phyloP scores from a whole-genome alignment of 1,140 invertebrate genomes.

The Zaprionus vittiger region DNA sequence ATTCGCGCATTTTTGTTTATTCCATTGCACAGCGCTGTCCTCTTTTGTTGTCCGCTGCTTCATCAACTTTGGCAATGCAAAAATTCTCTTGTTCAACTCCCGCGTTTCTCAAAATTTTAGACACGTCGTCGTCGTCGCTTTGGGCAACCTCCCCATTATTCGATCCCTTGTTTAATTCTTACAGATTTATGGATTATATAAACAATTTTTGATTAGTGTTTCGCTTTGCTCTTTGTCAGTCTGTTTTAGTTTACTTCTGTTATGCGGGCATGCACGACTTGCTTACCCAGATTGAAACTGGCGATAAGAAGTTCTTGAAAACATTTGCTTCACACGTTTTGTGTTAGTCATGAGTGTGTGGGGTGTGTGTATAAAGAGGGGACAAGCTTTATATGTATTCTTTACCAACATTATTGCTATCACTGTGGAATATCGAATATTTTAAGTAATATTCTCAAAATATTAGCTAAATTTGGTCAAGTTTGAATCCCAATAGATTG shows the following conservation, averaged over 20 bases:
- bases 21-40: slow-evolving; percentile 42
- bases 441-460: not conserved
- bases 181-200: slow-evolving; percentile 79
- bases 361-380: slow-evolving; percentile 11
- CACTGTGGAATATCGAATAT: too few relatives aligned
- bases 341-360: slow-evolving; percentile 1
- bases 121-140: slow-evolving; percentile 47
- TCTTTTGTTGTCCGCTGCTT: slow-evolving; percentile 34
- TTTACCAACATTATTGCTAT: not conserved
- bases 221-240: slow-evolving; percentile 39
- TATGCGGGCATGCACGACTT: slow-evolving; percentile 51
- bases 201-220: slow-evolving; percentile 73
- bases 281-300: slow-evolving; percentile 19
- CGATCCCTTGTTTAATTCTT: slow-evolving; percentile 53
- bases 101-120: slow-evolving; percentile 66
- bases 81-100: slow-evolving; percentile 33
- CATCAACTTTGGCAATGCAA: slow-evolving; percentile 58
- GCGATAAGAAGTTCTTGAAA: slow-evolving; percentile 30
- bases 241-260: slow-evolving; percentile 25
- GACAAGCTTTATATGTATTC: not conserved
- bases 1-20: slow-evolving; percentile 68
- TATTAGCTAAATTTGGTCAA: too few relatives aligned
- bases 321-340: slow-evolving; percentile 3
- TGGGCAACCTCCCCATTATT: slow-evolving; percentile 55
- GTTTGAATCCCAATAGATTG: not conserved